Evolutionary conservation across 2,797 vertebrate species (phyloP).

Genomic region (Lepilemur ruficaudatus): DNA sequence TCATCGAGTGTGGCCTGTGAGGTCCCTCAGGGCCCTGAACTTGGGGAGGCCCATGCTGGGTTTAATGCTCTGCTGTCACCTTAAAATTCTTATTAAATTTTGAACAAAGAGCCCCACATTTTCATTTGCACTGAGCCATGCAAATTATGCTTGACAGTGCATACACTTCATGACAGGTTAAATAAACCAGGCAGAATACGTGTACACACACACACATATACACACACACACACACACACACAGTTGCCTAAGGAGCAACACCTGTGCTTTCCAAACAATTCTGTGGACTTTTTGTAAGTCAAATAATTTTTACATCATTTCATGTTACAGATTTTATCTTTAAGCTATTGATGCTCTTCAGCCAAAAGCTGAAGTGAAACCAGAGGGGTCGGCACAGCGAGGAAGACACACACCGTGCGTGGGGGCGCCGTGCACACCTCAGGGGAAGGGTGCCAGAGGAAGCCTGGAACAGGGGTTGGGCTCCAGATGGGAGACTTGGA

Average conservation of each 20-base stretch:
- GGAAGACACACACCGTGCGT: not conserved
- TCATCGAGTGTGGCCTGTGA: not conserved
- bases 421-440: not conserved
- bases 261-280: not conserved
- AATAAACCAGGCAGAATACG: no score
- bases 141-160: not conserved
- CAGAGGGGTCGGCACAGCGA: not conserved
- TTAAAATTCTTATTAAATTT: not conserved
- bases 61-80: not conserved
- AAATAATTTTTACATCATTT: not conserved
- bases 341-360: not conserved
- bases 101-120: no score
- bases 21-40: not conserved
- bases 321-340: not conserved
- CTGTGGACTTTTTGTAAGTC: not conserved
- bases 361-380: not conserved
- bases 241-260: not conserved
- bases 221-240: no score
- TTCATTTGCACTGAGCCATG: not conserved
- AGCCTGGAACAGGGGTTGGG: not conserved
- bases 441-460: not conserved
- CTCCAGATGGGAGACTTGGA: not conserved
- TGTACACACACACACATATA: no score
- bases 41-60: not conserved
- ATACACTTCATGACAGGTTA: not conserved